Evolutionary conservation across 1,140 invertebrate species (phyloP).

Genomic region (Panonychus citri): DNA sequence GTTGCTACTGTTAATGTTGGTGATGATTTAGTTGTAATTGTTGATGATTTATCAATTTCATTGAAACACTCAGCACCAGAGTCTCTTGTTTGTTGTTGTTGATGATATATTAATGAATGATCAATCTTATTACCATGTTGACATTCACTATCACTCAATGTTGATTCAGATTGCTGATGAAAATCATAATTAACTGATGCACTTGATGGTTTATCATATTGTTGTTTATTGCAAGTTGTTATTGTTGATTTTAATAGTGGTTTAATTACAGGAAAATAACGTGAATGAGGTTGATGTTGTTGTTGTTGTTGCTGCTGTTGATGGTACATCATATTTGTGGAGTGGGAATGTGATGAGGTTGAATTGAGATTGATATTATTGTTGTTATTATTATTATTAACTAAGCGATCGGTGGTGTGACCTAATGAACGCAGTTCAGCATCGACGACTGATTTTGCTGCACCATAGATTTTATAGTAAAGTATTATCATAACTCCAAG

Average conservation of each 20-base stretch:
- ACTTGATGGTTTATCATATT: background rate
- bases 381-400: background rate
- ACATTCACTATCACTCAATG: too few species aligned
- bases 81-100: too few species aligned
- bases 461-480: slow-evolving; percentile 83
- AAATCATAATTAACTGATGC: too few species aligned
- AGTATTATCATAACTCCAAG: slow-evolving; percentile 89
- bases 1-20: background rate
- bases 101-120: too few species aligned
- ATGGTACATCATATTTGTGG: background rate
- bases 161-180: too few species aligned
- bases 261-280: background rate
- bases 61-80: too few species aligned
- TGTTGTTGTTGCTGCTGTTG: background rate
- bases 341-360: background rate
- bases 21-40: too few species aligned
- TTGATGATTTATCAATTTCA: too few species aligned
- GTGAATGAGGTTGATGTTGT: background rate
- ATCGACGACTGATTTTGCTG: slow-evolving; percentile 30
- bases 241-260: background rate
- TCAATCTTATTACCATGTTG: too few species aligned
- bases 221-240: background rate
- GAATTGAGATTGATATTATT: background rate
- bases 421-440: slow-evolving; percentile 10
- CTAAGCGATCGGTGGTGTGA: background rate